Conservation (phyloP, 2,888 invertebrate species). For the Eupithecia dodoneata region DNA sequence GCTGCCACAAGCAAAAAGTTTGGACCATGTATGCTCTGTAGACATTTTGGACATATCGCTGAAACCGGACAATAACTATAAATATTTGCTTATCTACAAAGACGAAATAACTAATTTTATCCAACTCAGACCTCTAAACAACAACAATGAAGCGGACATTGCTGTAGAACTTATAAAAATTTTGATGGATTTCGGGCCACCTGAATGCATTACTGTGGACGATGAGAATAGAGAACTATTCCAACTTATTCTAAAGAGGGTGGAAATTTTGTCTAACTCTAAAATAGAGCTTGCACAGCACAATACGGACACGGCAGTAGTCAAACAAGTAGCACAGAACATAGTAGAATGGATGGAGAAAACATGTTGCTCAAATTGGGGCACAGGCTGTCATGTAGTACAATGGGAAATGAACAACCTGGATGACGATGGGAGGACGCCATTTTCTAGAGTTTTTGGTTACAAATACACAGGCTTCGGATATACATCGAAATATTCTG, state of each 20-base stretch:
- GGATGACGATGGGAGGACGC: constrained; percentile 8
- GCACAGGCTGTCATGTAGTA: constrained; percentile 32
- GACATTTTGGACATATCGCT: constrained; percentile 26
- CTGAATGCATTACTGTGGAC: constrained; percentile 27
- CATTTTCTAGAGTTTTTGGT: constrained; percentile 27
- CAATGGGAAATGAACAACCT: constrained; percentile 38
- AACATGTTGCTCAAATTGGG: constrained; percentile 26
- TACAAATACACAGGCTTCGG: constrained; percentile 17
- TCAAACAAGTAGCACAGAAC: constrained; percentile 19
- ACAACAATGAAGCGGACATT: constrained; percentile 17
- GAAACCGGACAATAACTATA: constrained; percentile 15
- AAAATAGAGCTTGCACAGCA: constrained; percentile 15
- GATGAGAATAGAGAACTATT: constrained; percentile 9
- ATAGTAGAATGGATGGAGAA: constrained; percentile 25
- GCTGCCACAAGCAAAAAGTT: not conserved
- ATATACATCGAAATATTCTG: constrained; percentile 17
- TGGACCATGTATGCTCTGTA: constrained; percentile 17
- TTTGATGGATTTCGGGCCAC: constrained; percentile 35
- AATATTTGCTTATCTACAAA: constrained; percentile 30
- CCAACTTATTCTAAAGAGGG: not conserved
- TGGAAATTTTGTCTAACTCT: not conserved
- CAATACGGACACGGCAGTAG: not conserved
- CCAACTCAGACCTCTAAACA: constrained; percentile 34
- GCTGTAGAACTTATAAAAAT: constrained; percentile 29
- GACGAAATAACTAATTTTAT: constrained; percentile 29